These are phyloP conservation scores for Alauda arvensis DNA, from an alignment of 2,797 vertebrate species.

Conservation along the genomic window DNA sequence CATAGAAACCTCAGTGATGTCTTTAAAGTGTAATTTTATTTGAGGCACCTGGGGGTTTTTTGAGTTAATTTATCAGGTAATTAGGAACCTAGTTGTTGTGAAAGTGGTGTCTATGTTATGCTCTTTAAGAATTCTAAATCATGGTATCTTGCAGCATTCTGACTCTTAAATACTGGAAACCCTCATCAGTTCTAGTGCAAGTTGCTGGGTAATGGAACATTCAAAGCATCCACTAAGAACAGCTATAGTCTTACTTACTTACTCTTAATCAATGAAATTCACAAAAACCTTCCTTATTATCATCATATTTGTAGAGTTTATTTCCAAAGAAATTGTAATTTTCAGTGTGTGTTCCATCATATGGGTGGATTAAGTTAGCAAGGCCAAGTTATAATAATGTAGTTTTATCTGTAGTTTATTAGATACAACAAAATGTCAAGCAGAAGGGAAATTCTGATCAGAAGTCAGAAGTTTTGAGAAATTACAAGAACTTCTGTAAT, in stretches of 20 bases:
- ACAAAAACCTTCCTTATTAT: not conserved
- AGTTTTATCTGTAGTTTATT: constrained; percentile 22
- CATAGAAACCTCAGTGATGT: not conserved
- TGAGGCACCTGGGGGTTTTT: accelerated
- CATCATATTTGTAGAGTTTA: not conserved
- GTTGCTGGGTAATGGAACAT: not conserved
- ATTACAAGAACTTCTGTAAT: constrained; percentile 41
- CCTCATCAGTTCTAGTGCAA: not conserved
- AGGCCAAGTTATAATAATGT: not conserved
- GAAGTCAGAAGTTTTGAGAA: constrained; percentile 51
- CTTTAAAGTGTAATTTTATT: not conserved
- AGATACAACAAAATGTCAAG: constrained; percentile 23
- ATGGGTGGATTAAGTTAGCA: not conserved
- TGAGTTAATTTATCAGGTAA: not conserved
- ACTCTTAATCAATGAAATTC: not conserved
- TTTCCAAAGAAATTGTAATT: constrained; percentile 27
- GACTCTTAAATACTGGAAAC: not conserved
- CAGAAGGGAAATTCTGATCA: constrained; percentile 3
- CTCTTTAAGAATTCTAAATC: not conserved
- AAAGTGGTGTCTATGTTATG: not conserved
- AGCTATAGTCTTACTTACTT: not conserved
- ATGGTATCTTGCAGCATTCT: not conserved
- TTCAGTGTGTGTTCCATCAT: not conserved
- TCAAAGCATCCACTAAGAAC: not conserved
- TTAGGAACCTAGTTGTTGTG: not conserved